Conservation (phyloP, 2,797 vertebrate genomes). For the Sebastes aleutianus region DNA sequence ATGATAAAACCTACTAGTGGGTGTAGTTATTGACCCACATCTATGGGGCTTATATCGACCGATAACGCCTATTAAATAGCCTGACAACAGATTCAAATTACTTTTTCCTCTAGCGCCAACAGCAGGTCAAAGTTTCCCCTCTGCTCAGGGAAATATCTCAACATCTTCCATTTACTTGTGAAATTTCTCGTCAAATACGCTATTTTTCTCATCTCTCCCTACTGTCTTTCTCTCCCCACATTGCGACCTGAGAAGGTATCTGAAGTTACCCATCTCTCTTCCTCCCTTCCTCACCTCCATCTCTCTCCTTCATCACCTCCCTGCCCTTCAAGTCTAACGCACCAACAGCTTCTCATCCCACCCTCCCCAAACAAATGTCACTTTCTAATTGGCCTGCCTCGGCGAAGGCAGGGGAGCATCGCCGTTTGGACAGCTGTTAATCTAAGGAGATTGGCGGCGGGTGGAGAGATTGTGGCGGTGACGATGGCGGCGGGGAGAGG, state of each 20-base stretch:
- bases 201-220: background rate
- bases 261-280: background rate
- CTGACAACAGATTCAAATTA: background rate
- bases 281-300: background rate
- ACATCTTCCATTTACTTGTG: background rate
- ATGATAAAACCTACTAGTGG: too few relatives aligned
- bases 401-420: constrained; percentile 7
- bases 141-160: background rate
- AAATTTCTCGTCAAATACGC: background rate
- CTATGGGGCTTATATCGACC: too few relatives aligned
- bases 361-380: constrained; percentile 28
- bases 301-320: background rate
- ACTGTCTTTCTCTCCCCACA: background rate
- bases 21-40: too few relatives aligned
- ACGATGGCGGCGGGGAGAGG: background rate
- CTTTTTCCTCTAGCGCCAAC: background rate
- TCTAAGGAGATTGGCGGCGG: background rate
- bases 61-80: too few relatives aligned
- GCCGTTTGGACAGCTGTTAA: constrained; percentile 55
- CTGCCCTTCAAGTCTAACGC: background rate
- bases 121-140: background rate
- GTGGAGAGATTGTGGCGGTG: constrained; percentile 8
- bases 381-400: constrained; percentile 37
- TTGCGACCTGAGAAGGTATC: background rate
- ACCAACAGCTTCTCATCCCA: background rate